Evolutionary conservation across 2,888 invertebrate genomes (phyloP), one percentile per base, ranked within the genome.

Genomic region (Epistrophe eligans): DNA sequence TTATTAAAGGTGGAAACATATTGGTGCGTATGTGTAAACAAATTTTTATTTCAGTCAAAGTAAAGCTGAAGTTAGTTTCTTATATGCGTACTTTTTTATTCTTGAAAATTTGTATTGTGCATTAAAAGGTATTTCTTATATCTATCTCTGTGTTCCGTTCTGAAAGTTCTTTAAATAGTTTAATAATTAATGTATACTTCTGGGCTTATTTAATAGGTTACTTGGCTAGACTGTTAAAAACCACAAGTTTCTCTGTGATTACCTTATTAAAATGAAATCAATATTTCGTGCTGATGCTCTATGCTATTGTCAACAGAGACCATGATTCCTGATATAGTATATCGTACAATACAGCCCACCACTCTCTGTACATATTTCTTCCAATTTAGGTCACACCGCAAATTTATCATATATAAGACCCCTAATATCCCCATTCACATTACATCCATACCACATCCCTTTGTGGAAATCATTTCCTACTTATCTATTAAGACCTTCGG

Each of bases 381-480:
- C 8, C 55, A 15, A 55, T 55, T 28, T 28, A 55, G 55, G 15
- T 55, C 24, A 28, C 3, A 55, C 55, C 24, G 28, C 55, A n/a
- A 4, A 55, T 55, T 8, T 32, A 55, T 55, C 32, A 28, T n/a
- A n/a, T n/a, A n/a, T 32, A 55, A 55, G 13, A 11, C 10, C 13
- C 50, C n/a, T n/a, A n/a, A n/a, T 24, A 17, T 10, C 17, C 19
- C 10, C 11, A 4, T 5, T 24, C 11, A 0, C 9, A 28, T 28
- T 28, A 48, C 15, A 6, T 7, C 15, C 48, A n/a, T 3, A 35
- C 3, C 19, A 19, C 15, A 24, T 40, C 24, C 8, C 8, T 43
- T 62, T 28, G 35, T 66, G 17, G 38, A 38, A 67, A 50, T 35
- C 2, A 67, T 67, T 50, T 9, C 19, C 67, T 19, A 15, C 28